phyloP scores from a whole-genome alignment of 2,113 vertebrate species.

The Megalops atlanticus region DNA sequence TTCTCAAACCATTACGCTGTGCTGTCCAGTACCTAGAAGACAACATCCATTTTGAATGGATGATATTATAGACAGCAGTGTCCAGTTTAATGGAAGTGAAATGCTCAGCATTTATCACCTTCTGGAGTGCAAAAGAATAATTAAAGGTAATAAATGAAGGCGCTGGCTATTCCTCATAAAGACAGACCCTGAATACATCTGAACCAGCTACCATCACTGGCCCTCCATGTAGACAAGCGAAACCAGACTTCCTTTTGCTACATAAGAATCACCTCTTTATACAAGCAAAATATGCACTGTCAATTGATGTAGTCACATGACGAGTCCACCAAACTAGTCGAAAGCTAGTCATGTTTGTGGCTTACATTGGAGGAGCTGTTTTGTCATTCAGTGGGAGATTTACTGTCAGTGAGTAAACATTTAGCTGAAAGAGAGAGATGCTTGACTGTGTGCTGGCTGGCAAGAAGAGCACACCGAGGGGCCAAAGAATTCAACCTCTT shows the following conservation, averaged over 20 bases:
- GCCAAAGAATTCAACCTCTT: slow-evolving; percentile 28
- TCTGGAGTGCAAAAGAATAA: slow-evolving; percentile 45
- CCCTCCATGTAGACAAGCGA: not conserved
- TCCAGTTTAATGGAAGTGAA: slow-evolving; percentile 43
- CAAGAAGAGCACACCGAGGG: not conserved
- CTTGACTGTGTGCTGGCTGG: slow-evolving; percentile 8
- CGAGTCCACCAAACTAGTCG: not conserved
- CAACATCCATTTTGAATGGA: slow-evolving; percentile 34
- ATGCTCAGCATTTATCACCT: slow-evolving; percentile 41
- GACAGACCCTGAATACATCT: slow-evolving; percentile 38
- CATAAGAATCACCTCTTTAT: not conserved
- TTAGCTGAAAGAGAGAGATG: not conserved
- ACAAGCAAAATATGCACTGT: not conserved
- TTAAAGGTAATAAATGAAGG: slow-evolving; percentile 39
- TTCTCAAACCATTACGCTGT: slow-evolving; percentile 30
- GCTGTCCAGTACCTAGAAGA: slow-evolving; percentile 19
- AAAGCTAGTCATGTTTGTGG: not conserved
- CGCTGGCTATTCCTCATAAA: slow-evolving; percentile 39
- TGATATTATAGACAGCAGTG: slow-evolving; percentile 31
- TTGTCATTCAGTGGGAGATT: not conserved
- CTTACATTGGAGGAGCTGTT: not conserved
- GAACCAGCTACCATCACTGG: slow-evolving; percentile 18
- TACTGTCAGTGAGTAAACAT: slow-evolving; percentile 1
- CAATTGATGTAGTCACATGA: not conserved
- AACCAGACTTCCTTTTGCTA: not conserved